Base-by-base conservation (phyloP, 2,888 invertebrate species). In the Sphecodes monilicornis region DNA sequence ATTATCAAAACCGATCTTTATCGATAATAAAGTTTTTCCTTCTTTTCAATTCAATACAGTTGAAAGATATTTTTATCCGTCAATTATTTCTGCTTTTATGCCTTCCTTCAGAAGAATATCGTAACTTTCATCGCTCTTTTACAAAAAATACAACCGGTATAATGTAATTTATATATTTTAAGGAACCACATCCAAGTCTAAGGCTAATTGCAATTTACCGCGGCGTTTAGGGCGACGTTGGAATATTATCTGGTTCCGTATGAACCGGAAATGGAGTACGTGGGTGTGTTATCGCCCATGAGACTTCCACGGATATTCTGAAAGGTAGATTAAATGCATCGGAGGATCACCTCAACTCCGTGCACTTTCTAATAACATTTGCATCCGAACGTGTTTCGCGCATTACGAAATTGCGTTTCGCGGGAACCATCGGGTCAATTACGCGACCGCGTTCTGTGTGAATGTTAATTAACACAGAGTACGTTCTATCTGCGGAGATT, bases 171-270 rank as follows among this genome's bases (percentile, higher is more conserved):
- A n/a, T 3, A n/a, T 11, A 54, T n/a, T 54, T 54, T n/a, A 16
- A 2, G 13, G 18, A 13, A 13, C 57, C 57, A 16, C 57, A 4
- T 29, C 6, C 60, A 22, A 22, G 50, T 60, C 60, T 26, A 16
- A 60, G 29, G 60, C 60, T 60, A 86, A 85, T 85, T 79, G 41
- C 39, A 69, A 86, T 86, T 86, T 82, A 79, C 75, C 76, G 71
- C 66, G 69, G 57, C 78, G 50, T 70, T 74, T 74, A 79, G 60
- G 26, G 13, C 70, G 60, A 39, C 16, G 43, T 29, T 18, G 60
- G 70, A 29, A 74, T n/a, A 70, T 73, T 74, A 54, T 43, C 57
- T 36, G 70, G 68, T 39, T 68, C 32, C 36, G 36, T 39, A 39
- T 3, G 66, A 36, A 66, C 66, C 66, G 60, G 60, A 66, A 66